These are phyloP conservation scores for Amblyteles armatorius DNA, from an alignment of 2,888 invertebrate genomes.

Conservation along the genomic window DNA sequence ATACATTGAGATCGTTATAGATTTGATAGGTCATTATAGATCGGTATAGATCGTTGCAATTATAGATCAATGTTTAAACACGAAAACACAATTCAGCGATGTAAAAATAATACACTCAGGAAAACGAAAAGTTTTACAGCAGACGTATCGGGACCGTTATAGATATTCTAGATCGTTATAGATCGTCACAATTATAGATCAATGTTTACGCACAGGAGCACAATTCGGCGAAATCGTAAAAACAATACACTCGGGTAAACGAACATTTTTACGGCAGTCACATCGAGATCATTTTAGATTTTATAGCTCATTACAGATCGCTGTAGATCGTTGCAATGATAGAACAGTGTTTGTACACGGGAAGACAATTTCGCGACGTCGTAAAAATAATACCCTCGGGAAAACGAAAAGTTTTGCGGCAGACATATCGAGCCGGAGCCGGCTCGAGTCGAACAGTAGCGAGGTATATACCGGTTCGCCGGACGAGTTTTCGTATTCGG, in stretches of 20 bases:
- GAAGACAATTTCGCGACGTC: neutral
- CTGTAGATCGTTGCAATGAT: neutral
- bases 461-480: slow-evolving; percentile 13
- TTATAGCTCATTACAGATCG: too few species aligned
- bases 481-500: slow-evolving; percentile 47
- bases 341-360: neutral
- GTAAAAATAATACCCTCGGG: neutral
- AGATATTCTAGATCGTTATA: too few species aligned
- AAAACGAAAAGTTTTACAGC: neutral
- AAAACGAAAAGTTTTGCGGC: neutral
- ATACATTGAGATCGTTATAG: neutral
- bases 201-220: neutral
- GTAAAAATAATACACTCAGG: neutral
- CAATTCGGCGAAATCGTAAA: neutral
- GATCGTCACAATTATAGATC: neutral
- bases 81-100: neutral
- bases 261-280: neutral
- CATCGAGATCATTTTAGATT: neutral
- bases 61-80: neutral
- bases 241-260: neutral
- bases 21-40: too few species aligned
- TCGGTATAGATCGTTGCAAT: neutral
- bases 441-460: neutral
- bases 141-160: neutral
- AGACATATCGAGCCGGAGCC: neutral